Base-by-base conservation (phyloP, 1,140 invertebrate species). In the Camponotus pennsylvanicus region DNA sequence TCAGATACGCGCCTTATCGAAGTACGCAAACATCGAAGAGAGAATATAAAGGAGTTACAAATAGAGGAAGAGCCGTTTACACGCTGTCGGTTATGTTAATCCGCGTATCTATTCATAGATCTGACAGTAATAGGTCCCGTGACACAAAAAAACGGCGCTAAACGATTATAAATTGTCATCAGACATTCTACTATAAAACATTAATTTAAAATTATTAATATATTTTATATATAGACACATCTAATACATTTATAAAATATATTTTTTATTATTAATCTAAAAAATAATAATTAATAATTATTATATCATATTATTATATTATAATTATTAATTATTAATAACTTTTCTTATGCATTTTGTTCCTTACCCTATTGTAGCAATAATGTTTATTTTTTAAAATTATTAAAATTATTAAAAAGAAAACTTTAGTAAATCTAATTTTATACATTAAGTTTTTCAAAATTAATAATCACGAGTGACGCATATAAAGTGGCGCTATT, bases 81-180 rank as follows among this genome's bases (percentile, higher is more conserved):
- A 67, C 45, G 82, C 61, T 57, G 73, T 66, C 59, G 34, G 75
- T 78, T 73, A 86, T 67, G 85, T 49, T 86, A 64, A 86, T 86
- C 64, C 21, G 11, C 40, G 63, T 37, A 86, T 84, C 79, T 86
- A 86, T 84, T 86, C 78, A 73, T 73, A 84, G 85, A 86, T 75
- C 69, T 88, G 88, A 89, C 82, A 76, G 13, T 69, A 78, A 88
- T 40, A 75, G 27, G 1, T 21, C 32, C 13, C 5, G 21, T 7
- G 57, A 21, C 13, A 83, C 37, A 76, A 52, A 76, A 27, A 75
- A 84, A 52, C 37, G 45, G 6, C 32, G 18, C 32, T 63, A 37
- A 82, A 73, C 1, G 55, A 37, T 64, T n/a, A 42, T 3, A 18
- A 45, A 88, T 84, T 57, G 13, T 45, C 18, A 34, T 45, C 27